Evolutionary conservation across 2,797 vertebrate species (phyloP).

Genomic region (Pipistrellus pygmaeus): DNA sequence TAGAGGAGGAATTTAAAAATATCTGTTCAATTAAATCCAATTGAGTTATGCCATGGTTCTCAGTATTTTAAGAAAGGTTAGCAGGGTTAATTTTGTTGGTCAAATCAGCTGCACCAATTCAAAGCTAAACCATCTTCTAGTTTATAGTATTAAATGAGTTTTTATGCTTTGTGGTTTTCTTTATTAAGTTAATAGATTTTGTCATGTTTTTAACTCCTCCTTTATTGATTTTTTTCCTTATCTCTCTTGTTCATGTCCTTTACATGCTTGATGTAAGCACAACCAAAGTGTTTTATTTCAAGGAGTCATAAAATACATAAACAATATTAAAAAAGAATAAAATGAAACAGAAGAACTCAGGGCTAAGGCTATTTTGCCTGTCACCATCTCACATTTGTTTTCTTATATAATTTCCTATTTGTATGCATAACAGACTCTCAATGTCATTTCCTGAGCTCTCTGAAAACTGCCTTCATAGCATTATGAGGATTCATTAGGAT

Average conservation of each 20-base stretch:
- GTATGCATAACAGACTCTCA: not conserved
- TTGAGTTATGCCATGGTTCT: not conserved
- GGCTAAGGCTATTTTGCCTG: not conserved
- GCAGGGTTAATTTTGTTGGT: not conserved
- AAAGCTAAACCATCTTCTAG: not conserved
- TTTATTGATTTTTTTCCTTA: not conserved
- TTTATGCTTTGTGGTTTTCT: conserved; percentile 23
- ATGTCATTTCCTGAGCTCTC: not conserved
- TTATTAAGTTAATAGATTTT: not conserved
- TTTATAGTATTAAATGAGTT: not conserved
- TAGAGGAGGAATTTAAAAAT: not conserved
- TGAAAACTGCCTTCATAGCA: not conserved
- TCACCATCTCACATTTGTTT: not conserved
- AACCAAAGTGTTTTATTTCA: not conserved
- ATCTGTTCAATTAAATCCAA: not conserved
- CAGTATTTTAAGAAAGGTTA: not conserved
- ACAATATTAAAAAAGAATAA: not conserved
- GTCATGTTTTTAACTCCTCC: not conserved
- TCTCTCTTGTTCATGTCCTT: not conserved
- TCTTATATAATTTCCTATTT: conserved; percentile 26
- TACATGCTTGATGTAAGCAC: not conserved
- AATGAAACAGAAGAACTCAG: not conserved
- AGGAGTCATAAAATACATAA: not conserved
- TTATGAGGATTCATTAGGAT: not conserved
- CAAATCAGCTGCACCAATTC: not conserved